These are phyloP conservation scores for Dipus sagitta DNA, from an alignment of 2,797 vertebrate species.

Conservation along the genomic window DNA sequence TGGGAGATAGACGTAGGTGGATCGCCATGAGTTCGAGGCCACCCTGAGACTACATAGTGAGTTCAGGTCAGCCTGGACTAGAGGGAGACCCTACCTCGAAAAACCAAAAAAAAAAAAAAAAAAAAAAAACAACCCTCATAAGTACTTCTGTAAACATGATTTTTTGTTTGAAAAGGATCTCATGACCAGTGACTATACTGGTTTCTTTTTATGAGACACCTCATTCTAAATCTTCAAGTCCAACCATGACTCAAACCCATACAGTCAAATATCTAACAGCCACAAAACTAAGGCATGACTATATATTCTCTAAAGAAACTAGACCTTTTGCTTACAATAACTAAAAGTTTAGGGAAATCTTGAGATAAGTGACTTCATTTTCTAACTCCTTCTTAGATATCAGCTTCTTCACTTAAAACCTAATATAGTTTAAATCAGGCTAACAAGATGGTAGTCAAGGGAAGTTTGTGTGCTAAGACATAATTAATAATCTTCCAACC, in stretches of 20 bases:
- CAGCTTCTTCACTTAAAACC: conserved; percentile 44
- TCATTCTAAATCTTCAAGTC: conserved; percentile 48
- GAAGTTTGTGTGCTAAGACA: conserved; percentile 52
- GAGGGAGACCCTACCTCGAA: too few relatives aligned
- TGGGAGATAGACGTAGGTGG: too few relatives aligned
- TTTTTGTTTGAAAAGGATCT: background rate
- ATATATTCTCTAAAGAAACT: conserved; percentile 28
- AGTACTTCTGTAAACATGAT: background rate
- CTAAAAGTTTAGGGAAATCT: conserved; percentile 65
- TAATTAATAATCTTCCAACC: conserved; percentile 65
- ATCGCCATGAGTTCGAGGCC: too few relatives aligned
- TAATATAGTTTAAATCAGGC: conserved; percentile 60
- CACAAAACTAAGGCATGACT: conserved; percentile 47
- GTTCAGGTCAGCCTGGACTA: too few relatives aligned
- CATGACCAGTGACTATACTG: background rate
- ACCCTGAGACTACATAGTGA: too few relatives aligned
- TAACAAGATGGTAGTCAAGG: conserved; percentile 36
- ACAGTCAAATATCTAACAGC: conserved; percentile 34
- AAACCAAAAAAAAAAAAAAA: too few relatives aligned
- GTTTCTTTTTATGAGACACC: conserved; percentile 4
- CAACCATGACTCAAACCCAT: conserved; percentile 52
- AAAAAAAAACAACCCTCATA: too few relatives aligned
- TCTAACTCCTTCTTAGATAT: conserved; percentile 55
- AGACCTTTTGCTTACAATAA: conserved; percentile 63
- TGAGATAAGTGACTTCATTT: conserved; percentile 65